Evolutionary conservation across 2,888 invertebrate species (phyloP), one percentile per base, ranked within the genome.

Genomic region (Orthonychiurus folsomi): DNA sequence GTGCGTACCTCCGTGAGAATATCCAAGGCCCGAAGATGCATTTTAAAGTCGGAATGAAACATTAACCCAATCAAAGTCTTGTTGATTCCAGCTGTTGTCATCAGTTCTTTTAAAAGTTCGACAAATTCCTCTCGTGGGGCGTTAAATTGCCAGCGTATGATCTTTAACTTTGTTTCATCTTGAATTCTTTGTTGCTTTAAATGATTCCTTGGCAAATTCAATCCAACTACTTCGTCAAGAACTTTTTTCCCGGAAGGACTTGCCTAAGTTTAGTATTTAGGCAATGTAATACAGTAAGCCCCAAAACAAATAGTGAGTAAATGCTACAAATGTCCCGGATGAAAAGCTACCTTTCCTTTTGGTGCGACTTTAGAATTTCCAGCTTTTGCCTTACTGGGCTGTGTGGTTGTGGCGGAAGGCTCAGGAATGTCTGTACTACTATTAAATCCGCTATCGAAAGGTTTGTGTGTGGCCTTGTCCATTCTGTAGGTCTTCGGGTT

Each of bases 11-110:
- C 92, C 59, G 84, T 86, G 57, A 99, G 80, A 0, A 87, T 81
- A 77, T 97, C 96, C 67, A 97, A 88, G 12, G 95, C 96, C 81
- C 93, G 95, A 56, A 96, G 83, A 76, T 97, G 97, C 78, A 87
- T 90, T 75, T 93, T 93, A 77, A 81, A 99, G 79, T 99, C 97
- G 65, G 84, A 83, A 77, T 96, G 93, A 77, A 96, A 97, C 87
- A 97, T 90, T 74, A 93, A 91, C 1, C 85, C 83, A 75, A 93
- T 85, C 2, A 97, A 81, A 60, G 85, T 85, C 75, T 87, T 90
- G 76, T 93, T 95, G 56, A 95, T 84, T 65, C 89, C 89, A 0
- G 93, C 93, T 25, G 85, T 83, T 0, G 81, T 80, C 93, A 99
- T 94, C 76, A 94, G 91, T 68, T 90, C 90, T 72, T 87, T 88